A percentile compares a stretch with the other conserved stretches of the same genome.
Conservation (phyloP, 2,797 vertebrate genomes). For the Phoeniculus purpureus region DNA sequence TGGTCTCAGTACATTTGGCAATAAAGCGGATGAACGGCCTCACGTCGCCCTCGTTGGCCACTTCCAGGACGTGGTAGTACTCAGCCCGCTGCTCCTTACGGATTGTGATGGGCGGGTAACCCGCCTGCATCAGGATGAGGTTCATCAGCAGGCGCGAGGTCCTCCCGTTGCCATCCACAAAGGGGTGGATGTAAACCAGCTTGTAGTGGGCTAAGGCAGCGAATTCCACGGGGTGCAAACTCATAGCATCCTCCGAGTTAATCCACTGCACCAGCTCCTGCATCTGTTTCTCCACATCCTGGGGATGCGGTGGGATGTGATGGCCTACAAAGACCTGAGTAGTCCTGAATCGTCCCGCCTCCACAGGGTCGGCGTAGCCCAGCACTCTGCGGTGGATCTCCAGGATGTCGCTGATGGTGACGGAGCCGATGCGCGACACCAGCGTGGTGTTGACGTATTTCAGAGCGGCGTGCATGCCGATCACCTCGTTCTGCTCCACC, state of each 20-base stretch:
- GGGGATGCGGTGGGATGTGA: slow-evolving; percentile 92
- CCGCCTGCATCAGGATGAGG: slow-evolving; percentile 94
- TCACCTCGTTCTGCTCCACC: slow-evolving; percentile 95
- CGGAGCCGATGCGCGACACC: slow-evolving; percentile 84
- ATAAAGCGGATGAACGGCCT: slow-evolving; percentile 97
- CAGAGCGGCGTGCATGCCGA: slow-evolving; percentile 93
- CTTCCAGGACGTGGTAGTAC: slow-evolving; percentile 90
- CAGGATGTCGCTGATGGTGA: slow-evolving; percentile 84
- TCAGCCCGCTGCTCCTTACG: slow-evolving; percentile 94
- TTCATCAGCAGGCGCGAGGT: slow-evolving; percentile 96
- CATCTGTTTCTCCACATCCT: slow-evolving; percentile 91
- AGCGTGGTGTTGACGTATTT: slow-evolving; percentile 94
- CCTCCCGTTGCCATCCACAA: slow-evolving; percentile 93
- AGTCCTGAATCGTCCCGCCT: slow-evolving; percentile 88
- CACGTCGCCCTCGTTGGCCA: slow-evolving; percentile 94
- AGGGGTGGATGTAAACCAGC: slow-evolving; percentile 95
- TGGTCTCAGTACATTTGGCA: slow-evolving; percentile 93
- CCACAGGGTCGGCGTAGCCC: slow-evolving; percentile 92
- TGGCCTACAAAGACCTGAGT: slow-evolving; percentile 96
- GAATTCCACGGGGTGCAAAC: slow-evolving; percentile 93
- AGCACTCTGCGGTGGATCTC: slow-evolving; percentile 94
- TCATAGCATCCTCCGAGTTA: slow-evolving; percentile 91
- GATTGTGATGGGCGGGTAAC: slow-evolving; percentile 94
- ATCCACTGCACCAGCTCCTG: slow-evolving; percentile 94
- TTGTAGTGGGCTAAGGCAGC: slow-evolving; percentile 95